Base-by-base conservation (phyloP, 2,797 vertebrate genomes). In the Coendou prehensilis region DNA sequence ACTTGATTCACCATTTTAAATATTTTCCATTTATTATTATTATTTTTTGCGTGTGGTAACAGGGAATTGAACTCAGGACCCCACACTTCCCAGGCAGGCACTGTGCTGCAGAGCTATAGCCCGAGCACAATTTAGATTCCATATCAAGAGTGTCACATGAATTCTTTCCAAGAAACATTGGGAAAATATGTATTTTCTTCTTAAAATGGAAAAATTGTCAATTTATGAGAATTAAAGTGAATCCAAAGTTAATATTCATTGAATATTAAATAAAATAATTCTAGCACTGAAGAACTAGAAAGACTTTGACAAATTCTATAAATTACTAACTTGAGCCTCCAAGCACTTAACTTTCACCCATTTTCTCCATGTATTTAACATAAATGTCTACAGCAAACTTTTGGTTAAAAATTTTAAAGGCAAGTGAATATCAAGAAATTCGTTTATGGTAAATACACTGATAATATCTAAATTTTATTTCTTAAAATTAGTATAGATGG, bases 371-470 rank as follows among this genome's bases (percentile, higher is more conserved):
- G 61, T 3, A 79, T 33, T 14, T 89, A 52, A n/a, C 75, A 63
- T 18, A 79, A 83, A 83, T 30, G 4, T 78, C n/a, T 91, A 2
- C 0, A 78, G 15, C 13, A 80, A 93, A 18, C 23, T 79, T 96
- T 79, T 79, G 26, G 14, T 73, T 89, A 87, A 45, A 87, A 81
- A 54, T 85, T 75, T 90, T 94, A 95, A 93, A 84, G 28, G 11
- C 82, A 63, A 86, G 6, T 94, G 37, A 87, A 37, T 95, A 75
- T 20, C 7, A 91, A 94, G 30, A 23, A 83, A 91, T 9, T 84
- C 78, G 22, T 2, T 3, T 30, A 57, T 63, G 9, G 33, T 75
- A 87, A 82, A 57, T 52, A 8, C 1, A 59, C 2, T 22, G 22
- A 0, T 76, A 69, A 89, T 23, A 71, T 5, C 4, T 63, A 8